Base-by-base conservation (phyloP, 2,113 vertebrate genomes). In the Carettochelys insculpta region DNA sequence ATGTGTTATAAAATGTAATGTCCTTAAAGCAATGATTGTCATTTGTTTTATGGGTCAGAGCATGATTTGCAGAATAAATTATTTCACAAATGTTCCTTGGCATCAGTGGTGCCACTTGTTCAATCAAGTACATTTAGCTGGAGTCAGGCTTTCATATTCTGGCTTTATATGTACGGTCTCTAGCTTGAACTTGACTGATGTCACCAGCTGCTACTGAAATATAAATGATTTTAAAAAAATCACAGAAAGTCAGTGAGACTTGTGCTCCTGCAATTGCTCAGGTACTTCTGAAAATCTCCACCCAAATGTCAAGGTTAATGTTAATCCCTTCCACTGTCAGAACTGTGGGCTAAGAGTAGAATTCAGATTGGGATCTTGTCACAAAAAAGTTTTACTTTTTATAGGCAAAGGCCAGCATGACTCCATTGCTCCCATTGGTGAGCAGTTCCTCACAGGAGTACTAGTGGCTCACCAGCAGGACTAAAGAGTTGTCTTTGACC, bases 41-140 rank as follows among this genome's bases (percentile, higher is more conserved):
- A 47, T 76, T 43, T 76, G 27, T 8, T 13, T 76, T 34, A 25
- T 53, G 34, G 5, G 8, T 68, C 78, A 77, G 19, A n/a, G 16
- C 61, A 65, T n/a, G 61, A 65, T 20, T 20, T 65, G 61, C 61
- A n/a, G 13, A 65, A 65, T n/a, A 65, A 65, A 8, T n/a, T 65
- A 19, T 31, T 65, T 19, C 7, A 43, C 10, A 87, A 65, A 47
- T 89, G 53, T 58, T 29, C 56, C 56, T 34, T 0, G 48, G 22
- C 45, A 90, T 81, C 31, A 77, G 3, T 9, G 85, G n/a, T 5
- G 1, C 4, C 31, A 6, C 3, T 24, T 80, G 11, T 54, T 19
- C 83, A 90, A 61, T 24, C 61, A 77, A 0, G 0, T 24, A 9
- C 48, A 71, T 2, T 76, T 1, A 1, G 20, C 25, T 92, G 83